phyloP scores from a whole-genome alignment of 1,140 invertebrate species.

The Tribolium castaneum region DNA sequence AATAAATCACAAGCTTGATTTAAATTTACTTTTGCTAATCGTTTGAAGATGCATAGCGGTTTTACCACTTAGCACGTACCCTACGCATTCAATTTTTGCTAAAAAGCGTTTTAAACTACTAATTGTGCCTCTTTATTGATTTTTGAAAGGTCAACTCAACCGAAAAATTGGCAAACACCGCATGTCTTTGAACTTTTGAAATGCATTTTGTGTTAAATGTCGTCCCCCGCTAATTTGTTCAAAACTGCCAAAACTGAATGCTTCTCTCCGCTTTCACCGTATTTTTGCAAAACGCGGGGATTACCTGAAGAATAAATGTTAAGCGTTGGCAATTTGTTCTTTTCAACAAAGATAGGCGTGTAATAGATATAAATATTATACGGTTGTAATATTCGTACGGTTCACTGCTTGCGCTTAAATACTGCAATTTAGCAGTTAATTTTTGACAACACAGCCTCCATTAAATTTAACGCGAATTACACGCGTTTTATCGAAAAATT shows the following conservation, averaged over 20 bases:
- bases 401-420: not conserved
- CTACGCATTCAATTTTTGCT: not conserved
- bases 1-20: not conserved
- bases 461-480: not conserved
- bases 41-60: not conserved
- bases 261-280: not conserved
- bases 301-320: not conserved
- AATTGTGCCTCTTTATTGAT: not conserved
- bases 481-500: conserved; percentile 13
- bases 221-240: not conserved
- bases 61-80: not conserved
- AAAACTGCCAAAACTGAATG: not conserved
- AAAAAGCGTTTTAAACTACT: not conserved
- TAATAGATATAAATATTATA: not conserved
- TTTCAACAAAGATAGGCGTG: not conserved
- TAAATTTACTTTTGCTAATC: not conserved
- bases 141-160: not conserved
- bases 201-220: not conserved
- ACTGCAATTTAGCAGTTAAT: not conserved
- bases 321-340: not conserved
- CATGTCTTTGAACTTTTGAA: not conserved
- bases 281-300: not conserved
- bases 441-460: not conserved
- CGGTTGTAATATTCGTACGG: not conserved
- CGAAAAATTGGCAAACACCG: not conserved